Base-by-base conservation (phyloP, 2,888 invertebrate genomes). In the Acanthacorydalis orientalis region DNA sequence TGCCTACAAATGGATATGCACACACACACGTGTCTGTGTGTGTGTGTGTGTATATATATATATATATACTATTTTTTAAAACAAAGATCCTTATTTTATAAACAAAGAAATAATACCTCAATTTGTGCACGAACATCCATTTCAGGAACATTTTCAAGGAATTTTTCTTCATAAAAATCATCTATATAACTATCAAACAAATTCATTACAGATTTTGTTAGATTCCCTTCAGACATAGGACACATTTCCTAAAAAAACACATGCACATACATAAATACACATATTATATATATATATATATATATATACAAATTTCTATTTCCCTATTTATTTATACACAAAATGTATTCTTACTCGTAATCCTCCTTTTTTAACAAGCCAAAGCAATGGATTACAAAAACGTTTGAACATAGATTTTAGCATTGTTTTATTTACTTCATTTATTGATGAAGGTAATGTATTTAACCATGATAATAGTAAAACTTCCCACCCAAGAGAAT, bases 401-500 rank as follows among this genome's bases (percentile, higher is more conserved):
- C 92, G 70, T 43, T 77, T 63, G 59, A 91, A 89, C 48, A 95
- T 64, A 51, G 74, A 72, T 16, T 77, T 70, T 14, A 89, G 70
- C 55, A 80, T 74, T 37, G 69, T 72, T 51, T 74, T 77, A 55
- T 83, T 76, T 54, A 83, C 81, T 8, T 73, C 75, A 55, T 82
- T 79, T 43, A 92, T 68, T 0, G 75, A 64, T 0, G 74, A 58
- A 0, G 92, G 91, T 6, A 89, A 65, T 0, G 75, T 75, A 56
- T 84, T 82, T 53, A 92, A 70, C 88, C 93, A 95, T 0, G 92
- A 91, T 49, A 76, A 70, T 34, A 92, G 61, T 34, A 95, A 63
- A 1, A 89, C 86, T 55, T 86, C 78, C 95, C 95, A 96, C 7
- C 95, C 93, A n/a, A 95, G 70, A 0, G 84, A 81, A 32, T 74